phyloP scores from a whole-genome alignment of 2,888 invertebrate species.

The Escarpia spicata region DNA sequence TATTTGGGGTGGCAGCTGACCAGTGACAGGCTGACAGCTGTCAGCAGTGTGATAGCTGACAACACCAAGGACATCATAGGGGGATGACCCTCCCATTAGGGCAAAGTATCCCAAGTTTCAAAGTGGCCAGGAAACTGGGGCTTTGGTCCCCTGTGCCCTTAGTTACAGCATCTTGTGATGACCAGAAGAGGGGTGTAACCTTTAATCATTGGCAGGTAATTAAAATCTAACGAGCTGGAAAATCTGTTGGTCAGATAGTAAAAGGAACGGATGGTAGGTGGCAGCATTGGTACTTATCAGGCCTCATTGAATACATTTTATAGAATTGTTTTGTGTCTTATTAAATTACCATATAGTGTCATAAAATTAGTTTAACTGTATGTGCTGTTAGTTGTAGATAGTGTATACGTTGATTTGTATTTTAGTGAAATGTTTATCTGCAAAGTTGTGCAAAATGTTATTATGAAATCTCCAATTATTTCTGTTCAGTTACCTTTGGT shows the following conservation, averaged over 20 bases:
- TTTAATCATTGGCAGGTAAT: conserved; percentile 6
- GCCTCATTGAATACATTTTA: not conserved
- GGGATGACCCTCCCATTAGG: not conserved
- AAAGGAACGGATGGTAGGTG: not conserved
- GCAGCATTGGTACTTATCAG: not conserved
- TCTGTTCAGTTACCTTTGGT: not conserved
- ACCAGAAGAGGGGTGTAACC: not conserved
- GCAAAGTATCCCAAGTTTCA: conserved; percentile 12
- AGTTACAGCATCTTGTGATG: not conserved
- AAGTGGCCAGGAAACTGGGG: not conserved
- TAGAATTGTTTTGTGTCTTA: not conserved
- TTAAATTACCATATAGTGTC: not conserved
- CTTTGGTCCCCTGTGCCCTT: not conserved
- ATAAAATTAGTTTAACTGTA: not conserved
- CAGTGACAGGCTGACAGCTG: not conserved
- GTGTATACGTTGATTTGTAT: not conserved
- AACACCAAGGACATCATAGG: not conserved
- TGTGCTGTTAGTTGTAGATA: not conserved
- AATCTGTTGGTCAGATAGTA: not conserved
- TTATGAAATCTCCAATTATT: not conserved
- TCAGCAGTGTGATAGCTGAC: not conserved
- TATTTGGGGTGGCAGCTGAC: not conserved
- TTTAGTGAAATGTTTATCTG: not conserved
- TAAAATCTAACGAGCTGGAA: conserved; percentile 4
- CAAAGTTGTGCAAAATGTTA: not conserved